phyloP scores from a whole-genome alignment of 2,888 invertebrate genomes.

The Parnassius smintheus region DNA sequence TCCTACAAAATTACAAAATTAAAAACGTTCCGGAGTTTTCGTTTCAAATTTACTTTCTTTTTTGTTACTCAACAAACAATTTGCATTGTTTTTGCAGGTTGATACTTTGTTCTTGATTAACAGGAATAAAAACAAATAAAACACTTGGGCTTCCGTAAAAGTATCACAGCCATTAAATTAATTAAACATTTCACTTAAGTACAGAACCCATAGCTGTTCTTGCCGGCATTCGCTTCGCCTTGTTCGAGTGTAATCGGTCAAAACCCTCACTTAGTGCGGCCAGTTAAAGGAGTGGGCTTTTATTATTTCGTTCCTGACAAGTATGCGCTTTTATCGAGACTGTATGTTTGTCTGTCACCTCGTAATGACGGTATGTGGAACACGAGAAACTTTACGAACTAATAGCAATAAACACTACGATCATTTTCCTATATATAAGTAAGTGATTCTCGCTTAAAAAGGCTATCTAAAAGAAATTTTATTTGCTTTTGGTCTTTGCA shows the following conservation, averaged over 20 bases:
- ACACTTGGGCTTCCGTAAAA: neutral
- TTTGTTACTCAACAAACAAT: no score
- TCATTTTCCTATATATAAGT: no score
- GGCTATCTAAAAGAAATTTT: no score
- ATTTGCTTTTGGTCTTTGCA: no score
- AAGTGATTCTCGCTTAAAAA: no score
- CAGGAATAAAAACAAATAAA: no score
- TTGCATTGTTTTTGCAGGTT: no score
- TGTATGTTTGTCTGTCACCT: conserved; percentile 38
- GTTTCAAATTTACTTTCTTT: no score
- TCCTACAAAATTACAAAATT: no score
- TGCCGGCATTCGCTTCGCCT: conserved; percentile 3
- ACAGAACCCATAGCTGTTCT: conserved; percentile 13
- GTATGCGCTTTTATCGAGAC: conserved; percentile 37
- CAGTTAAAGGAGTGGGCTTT: conserved; percentile 28
- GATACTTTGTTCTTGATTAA: no score
- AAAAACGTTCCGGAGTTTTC: no score
- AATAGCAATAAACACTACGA: conserved; percentile 8
- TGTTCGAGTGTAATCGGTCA: conserved; percentile 36
- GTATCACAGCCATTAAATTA: neutral
- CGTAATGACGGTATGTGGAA: conserved; percentile 24
- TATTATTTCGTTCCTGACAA: conserved; percentile 30
- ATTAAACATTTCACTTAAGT: conserved; percentile 6
- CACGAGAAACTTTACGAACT: conserved; percentile 11
- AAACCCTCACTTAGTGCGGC: conserved; percentile 32